phyloP scores from a whole-genome alignment of 2,797 vertebrate genomes.

The Micropoecilia bifurca region DNA sequence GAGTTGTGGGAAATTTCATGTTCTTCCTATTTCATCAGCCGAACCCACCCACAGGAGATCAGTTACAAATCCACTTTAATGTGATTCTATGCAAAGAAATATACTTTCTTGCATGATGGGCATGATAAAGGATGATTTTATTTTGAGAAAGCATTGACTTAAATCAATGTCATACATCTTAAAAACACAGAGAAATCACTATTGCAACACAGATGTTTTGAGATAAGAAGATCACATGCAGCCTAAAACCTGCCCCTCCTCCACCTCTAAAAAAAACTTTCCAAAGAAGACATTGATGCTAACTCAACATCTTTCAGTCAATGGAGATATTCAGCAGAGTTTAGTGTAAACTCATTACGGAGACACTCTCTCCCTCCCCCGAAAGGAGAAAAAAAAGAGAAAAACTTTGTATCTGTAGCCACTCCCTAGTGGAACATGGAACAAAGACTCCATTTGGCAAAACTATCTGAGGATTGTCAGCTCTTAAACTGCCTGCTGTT shows the following conservation, averaged over 20 bases:
- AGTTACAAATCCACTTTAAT: background rate
- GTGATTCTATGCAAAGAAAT: background rate
- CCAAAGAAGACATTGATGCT: constrained; percentile 34
- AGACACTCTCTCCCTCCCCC: constrained; percentile 9
- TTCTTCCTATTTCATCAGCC: constrained; percentile 19
- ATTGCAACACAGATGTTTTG: constrained; percentile 4
- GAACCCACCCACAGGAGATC: background rate
- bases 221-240: constrained; percentile 16
- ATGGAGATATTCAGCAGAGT: constrained; percentile 50
- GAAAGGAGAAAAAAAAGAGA: constrained; percentile 14
- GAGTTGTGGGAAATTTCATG: constrained; percentile 38
- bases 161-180: background rate
- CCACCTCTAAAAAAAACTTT: constrained; percentile 36
- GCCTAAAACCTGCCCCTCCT: constrained; percentile 56
- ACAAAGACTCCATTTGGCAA: constrained; percentile 63
- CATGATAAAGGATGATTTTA: background rate
- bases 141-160: background rate
- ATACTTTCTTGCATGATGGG: background rate
- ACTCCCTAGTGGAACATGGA: constrained; percentile 61
- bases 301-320: constrained; percentile 46
- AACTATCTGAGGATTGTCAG: constrained; percentile 20
- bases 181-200: background rate
- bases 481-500: constrained; percentile 7
- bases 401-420: constrained; percentile 54
- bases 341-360: constrained; percentile 25